A percentile compares a stretch with the other conserved stretches of the same genome.
phyloP scores from a whole-genome alignment of 2,797 vertebrate species.

The Galago senegalensis region DNA sequence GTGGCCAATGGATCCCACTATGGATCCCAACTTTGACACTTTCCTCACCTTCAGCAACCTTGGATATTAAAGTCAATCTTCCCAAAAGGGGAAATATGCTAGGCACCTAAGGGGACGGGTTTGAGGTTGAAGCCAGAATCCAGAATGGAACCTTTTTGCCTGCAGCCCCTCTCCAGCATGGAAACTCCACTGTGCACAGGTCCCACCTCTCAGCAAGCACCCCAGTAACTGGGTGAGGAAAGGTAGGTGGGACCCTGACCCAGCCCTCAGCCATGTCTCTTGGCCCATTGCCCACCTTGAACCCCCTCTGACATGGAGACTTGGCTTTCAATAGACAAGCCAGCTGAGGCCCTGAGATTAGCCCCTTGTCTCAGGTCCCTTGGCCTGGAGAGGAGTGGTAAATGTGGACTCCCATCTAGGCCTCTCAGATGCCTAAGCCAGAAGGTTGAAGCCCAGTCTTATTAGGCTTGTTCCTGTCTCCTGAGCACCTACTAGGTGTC shows the following conservation, averaged over 20 bases:
- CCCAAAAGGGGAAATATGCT: neutral
- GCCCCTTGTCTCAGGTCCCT: neutral
- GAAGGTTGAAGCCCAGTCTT: fast-evolving
- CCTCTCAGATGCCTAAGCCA: neutral
- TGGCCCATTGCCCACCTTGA: neutral
- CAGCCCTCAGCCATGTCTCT: neutral
- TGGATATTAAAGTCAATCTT: neutral
- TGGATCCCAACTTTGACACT: neutral
- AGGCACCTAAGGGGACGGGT: too few relatives aligned
- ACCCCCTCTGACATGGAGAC: neutral
- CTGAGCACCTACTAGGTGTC: neutral
- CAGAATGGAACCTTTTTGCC: fast-evolving
- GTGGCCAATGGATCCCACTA: fast-evolving
- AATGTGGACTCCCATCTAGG: neutral
- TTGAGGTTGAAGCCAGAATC: too few relatives aligned
- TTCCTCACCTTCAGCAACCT: too few relatives aligned
- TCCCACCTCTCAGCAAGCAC: neutral
- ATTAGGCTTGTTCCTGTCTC: fast-evolving
- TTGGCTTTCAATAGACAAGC: neutral
- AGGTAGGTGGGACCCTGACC: fast-evolving
- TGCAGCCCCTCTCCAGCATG: neutral
- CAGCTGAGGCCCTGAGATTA: neutral
- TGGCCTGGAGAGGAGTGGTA: neutral
- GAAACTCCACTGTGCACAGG: too few relatives aligned
- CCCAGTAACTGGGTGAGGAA: fast-evolving